Evolutionary conservation across 2,113 vertebrate species (phyloP).

Genomic region (Brachirus orientalis): DNA sequence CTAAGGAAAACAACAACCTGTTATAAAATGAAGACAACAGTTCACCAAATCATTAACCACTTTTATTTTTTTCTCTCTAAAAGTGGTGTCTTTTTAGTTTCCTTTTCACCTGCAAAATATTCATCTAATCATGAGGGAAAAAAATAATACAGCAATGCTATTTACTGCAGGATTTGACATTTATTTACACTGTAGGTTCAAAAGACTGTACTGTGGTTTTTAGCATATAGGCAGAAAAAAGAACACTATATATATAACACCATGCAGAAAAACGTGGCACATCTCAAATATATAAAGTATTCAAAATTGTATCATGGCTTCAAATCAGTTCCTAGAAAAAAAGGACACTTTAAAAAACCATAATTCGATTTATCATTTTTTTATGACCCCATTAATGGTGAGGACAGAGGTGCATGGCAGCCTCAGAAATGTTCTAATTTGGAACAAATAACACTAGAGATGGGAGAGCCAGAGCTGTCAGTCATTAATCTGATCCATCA

Average conservation of each 20-base stretch:
- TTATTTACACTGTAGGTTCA: conserved; percentile 69
- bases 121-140: conserved; percentile 49
- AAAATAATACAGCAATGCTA: conserved; percentile 72
- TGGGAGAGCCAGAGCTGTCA: conserved; percentile 46
- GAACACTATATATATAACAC: no score
- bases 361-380: conserved; percentile 44
- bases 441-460: conserved; percentile 64
- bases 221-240: conserved; percentile 60
- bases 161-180: conserved; percentile 62
- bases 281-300: conserved; percentile 66
- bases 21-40: conserved; percentile 43
- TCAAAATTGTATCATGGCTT: conserved; percentile 74
- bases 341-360: conserved; percentile 73
- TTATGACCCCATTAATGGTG: conserved; percentile 47
- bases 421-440: conserved; percentile 70
- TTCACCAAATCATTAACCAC: conserved; percentile 50
- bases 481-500: conserved; percentile 18
- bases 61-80: conserved; percentile 59
- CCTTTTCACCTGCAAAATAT: conserved; percentile 55
- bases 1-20: neutral
- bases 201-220: conserved; percentile 57
- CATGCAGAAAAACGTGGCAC: conserved; percentile 69
- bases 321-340: conserved; percentile 77
- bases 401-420: conserved; percentile 38
- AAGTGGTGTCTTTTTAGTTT: conserved; percentile 64